phyloP scores from a whole-genome alignment of 1,140 invertebrate genomes.

The Drosophila nigrodunni region DNA sequence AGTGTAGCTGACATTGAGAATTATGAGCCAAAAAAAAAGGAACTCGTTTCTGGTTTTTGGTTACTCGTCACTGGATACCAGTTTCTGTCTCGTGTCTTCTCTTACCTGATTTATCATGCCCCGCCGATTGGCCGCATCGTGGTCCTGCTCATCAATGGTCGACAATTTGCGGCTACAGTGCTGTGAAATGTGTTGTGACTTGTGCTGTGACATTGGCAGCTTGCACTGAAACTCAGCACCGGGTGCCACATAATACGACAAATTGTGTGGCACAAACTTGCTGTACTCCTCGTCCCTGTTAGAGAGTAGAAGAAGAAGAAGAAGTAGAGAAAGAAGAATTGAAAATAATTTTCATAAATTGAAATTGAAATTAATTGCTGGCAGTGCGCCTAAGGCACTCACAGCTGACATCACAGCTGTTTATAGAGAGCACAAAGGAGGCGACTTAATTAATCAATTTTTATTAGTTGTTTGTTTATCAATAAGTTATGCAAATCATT shows the following conservation, averaged over 20 bases:
- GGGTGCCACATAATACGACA: constrained; percentile 71
- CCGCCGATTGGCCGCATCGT: constrained; percentile 60
- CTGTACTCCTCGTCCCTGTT: constrained; percentile 75
- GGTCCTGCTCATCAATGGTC: constrained; percentile 71
- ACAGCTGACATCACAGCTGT: too few relatives aligned
- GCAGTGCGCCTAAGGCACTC: too few relatives aligned
- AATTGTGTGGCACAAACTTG: constrained; percentile 68
- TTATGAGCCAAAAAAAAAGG: not conserved
- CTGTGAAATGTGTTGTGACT: too few relatives aligned
- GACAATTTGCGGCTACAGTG: constrained; percentile 58
- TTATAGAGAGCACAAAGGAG: too few relatives aligned
- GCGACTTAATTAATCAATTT: too few relatives aligned
- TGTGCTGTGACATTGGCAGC: constrained; percentile 33
- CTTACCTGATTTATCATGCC: constrained; percentile 71
- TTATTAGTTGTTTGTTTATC: too few relatives aligned
- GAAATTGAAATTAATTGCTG: not conserved
- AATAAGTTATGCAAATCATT: too few relatives aligned
- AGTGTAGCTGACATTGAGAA: not conserved
- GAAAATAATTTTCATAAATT: constrained; percentile 9
- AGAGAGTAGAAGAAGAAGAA: not conserved
- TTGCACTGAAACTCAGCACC: constrained; percentile 68
- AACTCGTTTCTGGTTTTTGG: too few relatives aligned
- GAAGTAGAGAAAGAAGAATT: constrained; percentile 8
- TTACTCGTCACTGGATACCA: too few relatives aligned
- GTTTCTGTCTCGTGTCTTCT: not conserved